A percentile compares a stretch with the other conserved stretches of the same genome.
Evolutionary conservation across 2,888 invertebrate genomes (phyloP).

Genomic region (Phlogophora meticulosa): DNA sequence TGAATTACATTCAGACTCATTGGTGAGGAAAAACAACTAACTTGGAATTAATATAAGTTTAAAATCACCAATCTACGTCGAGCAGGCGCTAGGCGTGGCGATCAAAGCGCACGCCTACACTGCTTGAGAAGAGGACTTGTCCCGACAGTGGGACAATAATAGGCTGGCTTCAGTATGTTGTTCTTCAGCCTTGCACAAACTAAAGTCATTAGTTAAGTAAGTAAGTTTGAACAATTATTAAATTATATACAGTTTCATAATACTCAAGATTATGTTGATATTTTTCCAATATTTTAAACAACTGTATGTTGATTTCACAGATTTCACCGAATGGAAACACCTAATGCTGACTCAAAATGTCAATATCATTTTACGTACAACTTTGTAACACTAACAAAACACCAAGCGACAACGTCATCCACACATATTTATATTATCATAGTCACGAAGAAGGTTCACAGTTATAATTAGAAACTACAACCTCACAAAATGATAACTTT

Average conservation of each 20-base stretch:
- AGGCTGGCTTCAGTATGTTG: no score
- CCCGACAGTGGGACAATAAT: no score
- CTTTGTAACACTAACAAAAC: neutral
- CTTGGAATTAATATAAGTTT: no score
- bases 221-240: neutral
- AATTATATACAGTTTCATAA: neutral
- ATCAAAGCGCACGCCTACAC: no score
- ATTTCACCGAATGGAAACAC: neutral
- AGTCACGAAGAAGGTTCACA: neutral
- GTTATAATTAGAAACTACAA: neutral
- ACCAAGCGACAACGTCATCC: neutral
- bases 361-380: neutral
- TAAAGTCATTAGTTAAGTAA: no score
- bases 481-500: neutral
- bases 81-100: no score
- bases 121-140: no score
- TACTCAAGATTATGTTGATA: no score
- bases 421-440: neutral
- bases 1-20: neutral
- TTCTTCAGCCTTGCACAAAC: no score
- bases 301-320: neutral
- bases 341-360: conserved; percentile 8
- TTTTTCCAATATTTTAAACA: neutral
- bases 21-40: no score
- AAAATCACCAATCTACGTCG: no score